These are phyloP conservation scores for Phenganax marumi DNA, from an alignment of 92 coral and sea anemone genomes.

Conservation along the genomic window DNA sequence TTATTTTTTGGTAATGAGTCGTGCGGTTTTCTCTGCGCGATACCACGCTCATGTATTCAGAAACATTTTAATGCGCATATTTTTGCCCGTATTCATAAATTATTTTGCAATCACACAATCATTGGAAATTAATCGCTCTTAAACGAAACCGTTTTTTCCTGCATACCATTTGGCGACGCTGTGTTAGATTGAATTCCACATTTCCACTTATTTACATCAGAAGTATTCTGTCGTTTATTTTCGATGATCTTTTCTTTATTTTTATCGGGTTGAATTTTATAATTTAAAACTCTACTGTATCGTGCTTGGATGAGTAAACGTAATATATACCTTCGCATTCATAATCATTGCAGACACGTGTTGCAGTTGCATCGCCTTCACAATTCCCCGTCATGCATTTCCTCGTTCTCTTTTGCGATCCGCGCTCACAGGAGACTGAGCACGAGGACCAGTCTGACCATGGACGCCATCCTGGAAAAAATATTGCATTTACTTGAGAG, in stretches of 20 bases:
- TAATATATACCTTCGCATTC: conserved; percentile 12
- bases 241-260: too few relatives aligned
- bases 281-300: neutral
- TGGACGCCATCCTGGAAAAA: conserved; percentile 34
- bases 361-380: neutral
- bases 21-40: neutral
- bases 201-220: neutral
- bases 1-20: neutral
- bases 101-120: conserved; percentile 35
- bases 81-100: conserved; percentile 20
- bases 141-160: conserved; percentile 35
- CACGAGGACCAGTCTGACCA: conserved; percentile 48
- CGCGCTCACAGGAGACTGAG: conserved; percentile 35
- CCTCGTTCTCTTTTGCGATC: conserved; percentile 19
- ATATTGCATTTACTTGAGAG: too few relatives aligned
- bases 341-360: conserved; percentile 27
- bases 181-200: neutral
- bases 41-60: neutral
- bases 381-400: neutral
- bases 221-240: neutral
- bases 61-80: conserved; percentile 3
- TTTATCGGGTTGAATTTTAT: too few relatives aligned
- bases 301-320: neutral
- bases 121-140: conserved; percentile 38
- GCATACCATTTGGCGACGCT: conserved; percentile 1